These are phyloP conservation scores for Plebejus anna DNA, from an alignment of 2,888 invertebrate species.

Conservation along the genomic window DNA sequence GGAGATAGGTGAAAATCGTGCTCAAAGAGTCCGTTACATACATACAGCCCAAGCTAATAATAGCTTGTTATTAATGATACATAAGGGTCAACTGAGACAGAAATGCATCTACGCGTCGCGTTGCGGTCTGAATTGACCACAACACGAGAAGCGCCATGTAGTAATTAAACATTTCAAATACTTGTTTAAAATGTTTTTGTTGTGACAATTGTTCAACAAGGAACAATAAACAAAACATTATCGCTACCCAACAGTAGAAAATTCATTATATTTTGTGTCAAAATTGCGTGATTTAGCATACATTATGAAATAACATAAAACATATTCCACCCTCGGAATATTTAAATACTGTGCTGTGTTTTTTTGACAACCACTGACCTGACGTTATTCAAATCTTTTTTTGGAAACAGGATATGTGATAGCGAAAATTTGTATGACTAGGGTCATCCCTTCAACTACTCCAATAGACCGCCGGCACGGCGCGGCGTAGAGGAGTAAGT, in stretches of 20 bases:
- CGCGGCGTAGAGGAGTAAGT: no score
- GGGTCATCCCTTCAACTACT: no score
- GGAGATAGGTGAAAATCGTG: no score
- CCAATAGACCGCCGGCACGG: no score
- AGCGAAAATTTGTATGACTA: no score
- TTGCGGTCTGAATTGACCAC: no score
- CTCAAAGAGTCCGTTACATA: no score
- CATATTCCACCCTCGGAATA: background rate
- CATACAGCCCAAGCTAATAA: no score
- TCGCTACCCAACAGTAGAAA: background rate
- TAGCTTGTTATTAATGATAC: no score
- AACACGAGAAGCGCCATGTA: background rate
- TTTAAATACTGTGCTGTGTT: background rate
- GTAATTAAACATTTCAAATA: background rate
- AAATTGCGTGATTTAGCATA: constrained; percentile 19
- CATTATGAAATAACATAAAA: background rate
- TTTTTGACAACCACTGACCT: background rate
- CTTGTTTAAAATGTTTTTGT: background rate
- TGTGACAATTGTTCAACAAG: background rate
- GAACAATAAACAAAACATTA: constrained; percentile 4
- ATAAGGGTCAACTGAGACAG: no score
- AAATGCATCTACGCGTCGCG: no score
- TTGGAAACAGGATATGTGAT: no score
- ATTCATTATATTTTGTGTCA: background rate
- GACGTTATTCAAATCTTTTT: background rate